Conservation (phyloP, 2,797 vertebrate species). For the Poeciliopsis gracilis region DNA sequence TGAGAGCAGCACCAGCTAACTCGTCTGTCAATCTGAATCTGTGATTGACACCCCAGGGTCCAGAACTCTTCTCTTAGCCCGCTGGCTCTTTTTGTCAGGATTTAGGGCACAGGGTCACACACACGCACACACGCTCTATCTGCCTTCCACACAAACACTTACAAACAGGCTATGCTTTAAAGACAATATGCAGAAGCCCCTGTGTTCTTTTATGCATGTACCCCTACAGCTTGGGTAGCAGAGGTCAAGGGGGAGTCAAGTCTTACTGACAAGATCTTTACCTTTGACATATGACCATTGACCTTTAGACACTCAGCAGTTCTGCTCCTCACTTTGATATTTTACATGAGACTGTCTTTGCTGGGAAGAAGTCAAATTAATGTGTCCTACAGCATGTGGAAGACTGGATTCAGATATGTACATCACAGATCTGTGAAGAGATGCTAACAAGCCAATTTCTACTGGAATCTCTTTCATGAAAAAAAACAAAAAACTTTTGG, state of each 20-base stretch:
- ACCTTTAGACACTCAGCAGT: slow-evolving; percentile 66
- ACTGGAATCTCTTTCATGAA: neutral
- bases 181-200: slow-evolving; percentile 22
- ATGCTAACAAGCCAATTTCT: neutral
- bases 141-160: slow-evolving; percentile 12
- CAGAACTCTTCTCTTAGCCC: slow-evolving; percentile 53
- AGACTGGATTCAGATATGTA: neutral
- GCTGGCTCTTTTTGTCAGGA: slow-evolving; percentile 68
- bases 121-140: neutral
- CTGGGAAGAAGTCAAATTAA: slow-evolving; percentile 1
- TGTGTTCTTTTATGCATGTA: slow-evolving; percentile 6
- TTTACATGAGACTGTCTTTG: slow-evolving; percentile 13
- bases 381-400: neutral
- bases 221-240: slow-evolving; percentile 8
- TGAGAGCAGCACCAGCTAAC: slow-evolving; percentile 63
- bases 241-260: slow-evolving; percentile 36
- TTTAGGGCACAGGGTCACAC: slow-evolving; percentile 65
- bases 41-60: slow-evolving; percentile 74
- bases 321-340: slow-evolving; percentile 31
- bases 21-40: slow-evolving; percentile 73
- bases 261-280: slow-evolving; percentile 68
- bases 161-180: slow-evolving; percentile 1
- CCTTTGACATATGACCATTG: slow-evolving; percentile 64
- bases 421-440: neutral
- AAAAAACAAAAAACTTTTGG: neutral